These are phyloP conservation scores for Tiphia femorata DNA, from an alignment of 2,888 invertebrate genomes.

Conservation along the genomic window DNA sequence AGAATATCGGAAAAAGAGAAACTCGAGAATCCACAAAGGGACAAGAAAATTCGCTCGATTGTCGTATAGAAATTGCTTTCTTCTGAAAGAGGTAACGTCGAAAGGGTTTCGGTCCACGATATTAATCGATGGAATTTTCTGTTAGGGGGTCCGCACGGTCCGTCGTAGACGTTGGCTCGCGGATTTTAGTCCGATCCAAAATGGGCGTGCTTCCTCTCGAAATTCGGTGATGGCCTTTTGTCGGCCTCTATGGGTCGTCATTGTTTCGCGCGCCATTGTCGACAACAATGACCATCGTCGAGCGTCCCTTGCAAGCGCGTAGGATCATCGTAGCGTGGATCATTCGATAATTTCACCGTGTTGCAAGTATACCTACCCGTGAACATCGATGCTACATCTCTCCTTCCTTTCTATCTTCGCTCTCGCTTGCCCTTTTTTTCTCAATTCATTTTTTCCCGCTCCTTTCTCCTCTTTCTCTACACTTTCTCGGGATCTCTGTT, in stretches of 20 bases:
- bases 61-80: too few relatives aligned
- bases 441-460: neutral
- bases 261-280: constrained; percentile 55
- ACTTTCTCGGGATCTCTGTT: constrained; percentile 58
- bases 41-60: too few relatives aligned
- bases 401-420: neutral
- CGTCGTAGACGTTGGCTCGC: too few relatives aligned
- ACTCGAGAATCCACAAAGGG: too few relatives aligned
- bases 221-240: constrained; percentile 54
- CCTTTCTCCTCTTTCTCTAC: constrained; percentile 12
- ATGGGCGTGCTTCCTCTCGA: constrained; percentile 21
- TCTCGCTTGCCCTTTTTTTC: neutral
- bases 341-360: constrained; percentile 59
- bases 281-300: constrained; percentile 42
- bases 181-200: constrained; percentile 10
- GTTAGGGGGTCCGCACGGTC: too few relatives aligned
- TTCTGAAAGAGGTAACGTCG: too few relatives aligned
- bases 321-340: constrained; percentile 54
- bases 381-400: constrained; percentile 21
- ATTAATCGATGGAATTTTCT: too few relatives aligned
- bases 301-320: constrained; percentile 17
- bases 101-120: too few relatives aligned
- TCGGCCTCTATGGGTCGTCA: constrained; percentile 30
- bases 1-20: too few relatives aligned
- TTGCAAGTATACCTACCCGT: constrained; percentile 20